Percentiles rank a stretch among this genome's conserved stretches.
Conservation (phyloP, 2,797 vertebrate genomes). For the Danio aesculapii region DNA sequence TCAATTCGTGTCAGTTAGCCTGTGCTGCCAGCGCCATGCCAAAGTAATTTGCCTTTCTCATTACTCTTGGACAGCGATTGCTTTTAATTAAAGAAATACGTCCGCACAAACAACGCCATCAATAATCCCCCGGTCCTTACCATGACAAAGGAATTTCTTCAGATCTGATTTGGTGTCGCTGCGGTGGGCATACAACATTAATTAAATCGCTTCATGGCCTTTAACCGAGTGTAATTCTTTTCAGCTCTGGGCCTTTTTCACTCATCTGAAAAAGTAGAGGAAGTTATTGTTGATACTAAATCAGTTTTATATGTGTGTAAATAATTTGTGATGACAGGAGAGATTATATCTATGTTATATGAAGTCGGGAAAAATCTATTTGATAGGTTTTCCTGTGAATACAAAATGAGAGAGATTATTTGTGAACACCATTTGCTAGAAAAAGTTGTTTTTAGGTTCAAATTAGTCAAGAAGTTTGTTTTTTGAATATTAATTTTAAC, state of each 20-base stretch:
- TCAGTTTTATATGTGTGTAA: conserved; percentile 1
- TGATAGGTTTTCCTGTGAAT: background rate
- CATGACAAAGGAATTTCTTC: conserved; percentile 74
- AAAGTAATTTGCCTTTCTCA: conserved; percentile 80
- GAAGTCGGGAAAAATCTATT: background rate
- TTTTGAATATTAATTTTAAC: too few relatives aligned
- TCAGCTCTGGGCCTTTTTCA: conserved; percentile 29
- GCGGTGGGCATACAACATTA: conserved; percentile 59
- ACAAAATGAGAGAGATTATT: background rate
- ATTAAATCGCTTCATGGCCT: conserved; percentile 61
- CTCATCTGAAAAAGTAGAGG: conserved; percentile 17
- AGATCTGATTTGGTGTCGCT: conserved; percentile 68
- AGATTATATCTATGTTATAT: conserved; percentile 25
- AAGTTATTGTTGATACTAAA: conserved; percentile 35
- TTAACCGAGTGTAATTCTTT: conserved; percentile 27
- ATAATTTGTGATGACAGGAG: conserved; percentile 12
- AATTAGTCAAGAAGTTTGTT: too few relatives aligned
- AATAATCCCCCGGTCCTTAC: conserved; percentile 73
- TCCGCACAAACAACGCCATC: conserved; percentile 78
- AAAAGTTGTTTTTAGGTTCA: too few relatives aligned
- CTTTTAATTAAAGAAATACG: conserved; percentile 80
- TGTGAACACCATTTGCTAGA: too few relatives aligned
- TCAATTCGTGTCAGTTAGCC: conserved; percentile 70
- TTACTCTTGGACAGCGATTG: conserved; percentile 77
- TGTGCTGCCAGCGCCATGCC: conserved; percentile 71